Conservation (phyloP, 1,140 invertebrate genomes). For the Grapholita molesta region DNA sequence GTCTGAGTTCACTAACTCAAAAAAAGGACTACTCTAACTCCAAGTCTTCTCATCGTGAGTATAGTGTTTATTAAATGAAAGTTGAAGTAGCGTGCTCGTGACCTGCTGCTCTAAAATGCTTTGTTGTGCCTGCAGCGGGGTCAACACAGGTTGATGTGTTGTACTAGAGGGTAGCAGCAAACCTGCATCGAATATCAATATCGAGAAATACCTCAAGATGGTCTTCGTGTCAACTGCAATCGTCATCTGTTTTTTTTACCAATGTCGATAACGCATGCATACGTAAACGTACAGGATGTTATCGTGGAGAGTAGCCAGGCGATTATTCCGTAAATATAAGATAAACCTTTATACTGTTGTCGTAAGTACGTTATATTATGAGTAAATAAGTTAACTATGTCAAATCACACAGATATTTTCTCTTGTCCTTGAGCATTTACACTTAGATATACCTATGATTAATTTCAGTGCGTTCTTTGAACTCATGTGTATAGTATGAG, state of each 20-base stretch:
- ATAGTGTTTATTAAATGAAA: constrained; percentile 18
- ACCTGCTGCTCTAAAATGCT: not conserved
- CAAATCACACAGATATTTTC: no score
- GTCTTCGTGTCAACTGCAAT: no score
- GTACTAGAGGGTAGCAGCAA: constrained; percentile 32
- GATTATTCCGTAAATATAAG: no score
- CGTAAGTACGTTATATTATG: no score
- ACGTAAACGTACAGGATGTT: no score
- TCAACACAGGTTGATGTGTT: constrained; percentile 50
- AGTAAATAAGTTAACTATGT: no score
- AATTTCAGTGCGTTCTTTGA: no score
- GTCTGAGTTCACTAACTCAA: constrained; percentile 49
- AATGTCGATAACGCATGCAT: not conserved
- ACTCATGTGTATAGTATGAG: no score
- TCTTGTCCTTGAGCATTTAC: no score
- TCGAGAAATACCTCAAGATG: not conserved
- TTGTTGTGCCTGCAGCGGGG: constrained; percentile 31
- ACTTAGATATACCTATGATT: no score
- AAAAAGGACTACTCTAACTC: constrained; percentile 38
- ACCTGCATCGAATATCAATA: not conserved
- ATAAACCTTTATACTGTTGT: no score
- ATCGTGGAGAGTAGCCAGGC: no score
- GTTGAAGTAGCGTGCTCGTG: not conserved
- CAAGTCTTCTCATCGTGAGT: constrained; percentile 46
- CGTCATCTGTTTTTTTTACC: not conserved